Percentiles rank a stretch among this genome's conserved stretches.
phyloP scores from a whole-genome alignment of 2,888 invertebrate genomes.

The Chrysolina americana region DNA sequence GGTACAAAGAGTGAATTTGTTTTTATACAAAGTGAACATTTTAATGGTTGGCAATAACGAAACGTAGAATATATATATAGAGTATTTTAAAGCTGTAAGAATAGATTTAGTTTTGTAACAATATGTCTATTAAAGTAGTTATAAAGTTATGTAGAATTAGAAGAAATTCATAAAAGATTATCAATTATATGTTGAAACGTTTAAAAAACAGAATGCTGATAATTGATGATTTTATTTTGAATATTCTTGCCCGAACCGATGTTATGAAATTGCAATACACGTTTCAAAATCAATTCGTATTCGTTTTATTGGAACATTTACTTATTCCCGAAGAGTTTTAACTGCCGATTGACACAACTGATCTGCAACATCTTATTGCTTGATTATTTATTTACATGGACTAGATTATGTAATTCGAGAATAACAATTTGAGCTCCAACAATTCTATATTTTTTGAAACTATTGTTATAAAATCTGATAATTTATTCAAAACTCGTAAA shows the following conservation, averaged over 20 bases:
- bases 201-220: not conserved
- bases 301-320: not conserved
- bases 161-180: not conserved
- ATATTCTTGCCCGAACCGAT: not conserved
- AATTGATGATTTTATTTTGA: constrained; percentile 10
- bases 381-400: too few species aligned
- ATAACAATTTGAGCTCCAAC: too few species aligned
- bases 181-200: constrained; percentile 30
- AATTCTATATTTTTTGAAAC: too few species aligned
- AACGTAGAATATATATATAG: constrained; percentile 51
- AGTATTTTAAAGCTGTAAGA: constrained; percentile 55
- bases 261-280: constrained; percentile 11
- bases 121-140: constrained; percentile 40
- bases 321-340: too few species aligned
- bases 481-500: too few species aligned
- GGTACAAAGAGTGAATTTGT: constrained; percentile 50
- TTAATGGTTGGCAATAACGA: constrained; percentile 61
- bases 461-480: too few species aligned
- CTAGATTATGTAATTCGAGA: too few species aligned
- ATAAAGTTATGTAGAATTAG: constrained; percentile 44
- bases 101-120: constrained; percentile 62
- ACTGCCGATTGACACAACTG: too few species aligned
- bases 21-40: constrained; percentile 50
- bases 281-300: not conserved
- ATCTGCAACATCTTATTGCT: too few species aligned